Evolutionary conservation across 2,888 invertebrate species (phyloP).

Genomic region (Hypena proboscidalis): DNA sequence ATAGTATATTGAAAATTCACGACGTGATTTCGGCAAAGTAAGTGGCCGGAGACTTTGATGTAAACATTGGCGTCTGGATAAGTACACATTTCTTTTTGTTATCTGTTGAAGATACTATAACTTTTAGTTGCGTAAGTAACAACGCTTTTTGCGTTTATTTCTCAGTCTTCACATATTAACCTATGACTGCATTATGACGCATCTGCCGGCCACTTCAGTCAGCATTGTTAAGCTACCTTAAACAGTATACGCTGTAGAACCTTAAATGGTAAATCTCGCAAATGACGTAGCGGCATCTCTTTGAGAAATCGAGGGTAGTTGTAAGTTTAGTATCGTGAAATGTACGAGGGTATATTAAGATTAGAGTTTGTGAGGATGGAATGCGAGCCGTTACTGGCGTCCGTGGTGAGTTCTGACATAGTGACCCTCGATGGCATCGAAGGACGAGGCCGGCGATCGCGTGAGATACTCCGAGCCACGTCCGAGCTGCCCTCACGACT

Average conservation of each 20-base stretch:
- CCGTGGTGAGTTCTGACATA: no score
- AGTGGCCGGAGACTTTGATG: slow-evolving; percentile 28
- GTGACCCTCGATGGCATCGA: slow-evolving; percentile 67
- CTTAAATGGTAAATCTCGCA: no score
- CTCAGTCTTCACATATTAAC: no score
- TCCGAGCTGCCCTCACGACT: slow-evolving; percentile 60
- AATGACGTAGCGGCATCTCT: slow-evolving; percentile 40
- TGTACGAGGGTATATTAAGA: slow-evolving; percentile 53
- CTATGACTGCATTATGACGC: no score
- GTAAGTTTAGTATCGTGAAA: slow-evolving; percentile 48
- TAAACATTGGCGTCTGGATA: slow-evolving; percentile 11
- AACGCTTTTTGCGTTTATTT: no score
- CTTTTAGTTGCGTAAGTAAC: no score
- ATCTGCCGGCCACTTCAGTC: no score
- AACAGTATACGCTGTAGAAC: no score
- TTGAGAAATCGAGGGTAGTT: slow-evolving; percentile 38
- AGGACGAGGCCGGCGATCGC: slow-evolving; percentile 66
- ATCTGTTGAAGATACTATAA: no score
- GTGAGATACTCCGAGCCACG: slow-evolving; percentile 72
- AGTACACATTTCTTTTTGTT: no score
- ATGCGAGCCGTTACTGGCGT: slow-evolving; percentile 63
- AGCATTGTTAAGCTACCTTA: no score
- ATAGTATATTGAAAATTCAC: slow-evolving; percentile 54
- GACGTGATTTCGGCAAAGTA: slow-evolving; percentile 45
- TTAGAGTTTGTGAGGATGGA: slow-evolving; percentile 54